Percentiles rank a stretch among this genome's conserved stretches.
These are phyloP conservation scores for Musca domestica DNA, from an alignment of 1,140 invertebrate species.

Conservation along the genomic window DNA sequence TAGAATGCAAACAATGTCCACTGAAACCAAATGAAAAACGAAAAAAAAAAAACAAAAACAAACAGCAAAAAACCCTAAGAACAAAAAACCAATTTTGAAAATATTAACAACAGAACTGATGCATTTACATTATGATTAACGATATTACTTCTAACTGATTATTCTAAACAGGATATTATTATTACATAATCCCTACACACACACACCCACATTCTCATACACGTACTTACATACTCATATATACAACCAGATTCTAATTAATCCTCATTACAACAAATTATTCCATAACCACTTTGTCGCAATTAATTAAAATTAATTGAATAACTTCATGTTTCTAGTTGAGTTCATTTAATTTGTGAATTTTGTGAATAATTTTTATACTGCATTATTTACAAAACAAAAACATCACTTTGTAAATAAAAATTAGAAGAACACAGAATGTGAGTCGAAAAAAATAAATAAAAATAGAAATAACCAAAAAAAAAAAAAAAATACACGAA, in stretches of 20 bases:
- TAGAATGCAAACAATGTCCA: not conserved
- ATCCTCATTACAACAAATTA: not conserved
- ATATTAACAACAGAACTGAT: slow-evolving; percentile 24
- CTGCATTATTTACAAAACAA: not conserved
- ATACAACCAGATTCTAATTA: no score
- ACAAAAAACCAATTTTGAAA: slow-evolving; percentile 1
- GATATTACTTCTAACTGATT: no score
- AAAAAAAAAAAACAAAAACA: not conserved
- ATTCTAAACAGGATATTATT: no score
- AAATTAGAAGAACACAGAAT: slow-evolving; percentile 7
- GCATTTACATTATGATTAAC: slow-evolving; percentile 21
- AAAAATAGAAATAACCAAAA: not conserved
- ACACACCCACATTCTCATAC: no score
- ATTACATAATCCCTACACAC: no score
- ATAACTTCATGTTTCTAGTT: no score
- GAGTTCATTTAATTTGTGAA: no score
- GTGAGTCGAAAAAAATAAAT: not conserved
- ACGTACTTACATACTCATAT: no score
- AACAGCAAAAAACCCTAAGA: slow-evolving; percentile 1
- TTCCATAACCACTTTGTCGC: not conserved
- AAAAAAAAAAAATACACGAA: slow-evolving; percentile 24
- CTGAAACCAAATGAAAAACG: not conserved
- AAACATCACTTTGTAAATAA: slow-evolving; percentile 17
- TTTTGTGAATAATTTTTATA: not conserved
- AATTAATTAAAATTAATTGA: not conserved